phyloP scores from a whole-genome alignment of 2,888 invertebrate species.

The Therioaphis trifolii region DNA sequence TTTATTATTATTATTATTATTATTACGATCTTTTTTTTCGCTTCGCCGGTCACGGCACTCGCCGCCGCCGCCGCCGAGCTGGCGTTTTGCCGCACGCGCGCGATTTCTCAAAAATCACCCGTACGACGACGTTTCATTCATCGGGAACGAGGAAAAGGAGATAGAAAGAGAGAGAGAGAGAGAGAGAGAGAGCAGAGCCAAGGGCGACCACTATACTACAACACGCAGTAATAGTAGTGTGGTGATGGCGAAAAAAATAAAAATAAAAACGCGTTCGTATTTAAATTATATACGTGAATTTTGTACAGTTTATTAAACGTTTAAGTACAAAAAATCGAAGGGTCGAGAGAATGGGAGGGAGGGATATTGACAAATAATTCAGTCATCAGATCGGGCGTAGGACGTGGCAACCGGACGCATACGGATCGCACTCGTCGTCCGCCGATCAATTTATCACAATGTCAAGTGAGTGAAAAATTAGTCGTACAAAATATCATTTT shows the following conservation, averaged over 20 bases:
- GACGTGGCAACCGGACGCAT: neutral
- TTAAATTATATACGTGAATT: neutral
- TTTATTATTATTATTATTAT: too few species aligned
- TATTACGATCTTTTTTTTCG: too few species aligned
- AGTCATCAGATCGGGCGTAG: conserved; percentile 46
- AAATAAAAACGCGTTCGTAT: neutral
- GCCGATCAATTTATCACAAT: conserved; percentile 54
- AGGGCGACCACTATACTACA: too few species aligned
- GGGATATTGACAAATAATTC: conserved; percentile 44
- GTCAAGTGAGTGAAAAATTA: conserved; percentile 51
- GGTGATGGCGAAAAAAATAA: too few species aligned
- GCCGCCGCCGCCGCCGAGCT: neutral
- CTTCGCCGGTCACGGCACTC: neutral
- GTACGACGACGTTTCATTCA: neutral
- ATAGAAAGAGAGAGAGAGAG: too few species aligned
- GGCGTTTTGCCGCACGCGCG: neutral
- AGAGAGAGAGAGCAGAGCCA: neutral
- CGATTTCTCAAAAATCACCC: neutral
- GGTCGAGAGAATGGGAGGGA: neutral
- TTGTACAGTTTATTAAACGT: conserved; percentile 23
- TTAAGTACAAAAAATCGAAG: conserved; percentile 39
- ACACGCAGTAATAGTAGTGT: too few species aligned
- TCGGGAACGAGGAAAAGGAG: too few species aligned
- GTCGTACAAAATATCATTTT: conserved; percentile 48
- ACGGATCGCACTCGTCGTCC: neutral